Evolutionary conservation across 2,797 vertebrate genomes (phyloP), one percentile per base, ranked within the genome.

Genomic region (Danio tinwini): DNA sequence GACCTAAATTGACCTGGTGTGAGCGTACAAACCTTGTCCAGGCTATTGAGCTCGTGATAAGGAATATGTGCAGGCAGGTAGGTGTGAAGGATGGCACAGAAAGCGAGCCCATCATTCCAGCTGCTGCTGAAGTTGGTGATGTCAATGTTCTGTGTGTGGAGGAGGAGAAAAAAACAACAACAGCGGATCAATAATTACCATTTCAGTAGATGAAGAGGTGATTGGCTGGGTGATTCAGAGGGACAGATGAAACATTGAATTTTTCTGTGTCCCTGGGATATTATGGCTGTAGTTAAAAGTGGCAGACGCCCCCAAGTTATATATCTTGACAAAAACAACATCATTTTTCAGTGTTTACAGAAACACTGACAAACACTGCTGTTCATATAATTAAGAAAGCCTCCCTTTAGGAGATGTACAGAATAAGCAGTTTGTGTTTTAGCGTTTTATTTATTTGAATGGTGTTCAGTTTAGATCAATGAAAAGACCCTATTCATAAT

Each of bases 121-220:
- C 96, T 96, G 87, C 96, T 96, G 91, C 95, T 96, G 89, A 96
- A 96, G 87, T 96, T 96, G 17, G 95, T 96, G 83, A 96, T 96
- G 86, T 96, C 95, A 0, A 96, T 96, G 81, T 96, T 96, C 96
- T 96, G 81, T 42, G 45, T 45, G 37, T 17, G 47, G 29, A 75
- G 29, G n/a, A 10, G 3, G 13, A 39, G 29, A 74, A 19, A 62
- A 10, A 65, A 42, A 74, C 37, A 10, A 29, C n/a, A n/a, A n/a
- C n/a, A n/a, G 29, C 56, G 42, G 62, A 63, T 82, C 67, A 64
- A 78, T 62, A 70, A 61, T 70, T 62, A 62, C 67, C 21, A 44
- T 70, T 78, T 74, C 63, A 82, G 53, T 9, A 21, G 56, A 78
- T 62, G 55, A 78, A 78, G 56, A 49, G 37, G 17, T 29, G 55